Evolutionary conservation across 2,888 invertebrate species (phyloP).

Genomic region (Cryptocephalus primarius): DNA sequence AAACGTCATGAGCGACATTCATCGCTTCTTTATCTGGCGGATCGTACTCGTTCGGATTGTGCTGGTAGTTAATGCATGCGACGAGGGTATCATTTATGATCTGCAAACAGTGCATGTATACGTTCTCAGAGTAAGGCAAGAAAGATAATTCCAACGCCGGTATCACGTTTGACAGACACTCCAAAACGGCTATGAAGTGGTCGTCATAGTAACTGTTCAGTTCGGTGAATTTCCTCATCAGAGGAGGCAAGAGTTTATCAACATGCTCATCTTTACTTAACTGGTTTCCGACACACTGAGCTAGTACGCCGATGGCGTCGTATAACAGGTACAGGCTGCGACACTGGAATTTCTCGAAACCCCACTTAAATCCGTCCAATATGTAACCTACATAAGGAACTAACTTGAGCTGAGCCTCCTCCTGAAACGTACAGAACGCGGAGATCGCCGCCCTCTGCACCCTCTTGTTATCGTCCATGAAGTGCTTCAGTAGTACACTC

Average conservation of each 20-base stretch:
- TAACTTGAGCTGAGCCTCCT: slow-evolving; percentile 62
- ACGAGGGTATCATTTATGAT: slow-evolving; percentile 58
- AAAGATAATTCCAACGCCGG: slow-evolving; percentile 62
- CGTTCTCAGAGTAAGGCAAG: slow-evolving; percentile 61
- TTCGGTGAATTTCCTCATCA: slow-evolving; percentile 62
- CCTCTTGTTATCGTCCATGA: slow-evolving; percentile 62
- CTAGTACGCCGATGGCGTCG: slow-evolving; percentile 66
- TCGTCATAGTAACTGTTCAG: slow-evolving; percentile 63
- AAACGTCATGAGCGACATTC: slow-evolving; percentile 62
- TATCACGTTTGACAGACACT: slow-evolving; percentile 66
- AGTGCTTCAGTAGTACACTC: slow-evolving; percentile 55
- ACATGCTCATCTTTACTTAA: slow-evolving; percentile 58
- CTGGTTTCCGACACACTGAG: slow-evolving; percentile 61
- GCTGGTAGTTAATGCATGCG: slow-evolving; percentile 48
- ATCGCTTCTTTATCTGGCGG: slow-evolving; percentile 60
- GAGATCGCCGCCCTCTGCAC: slow-evolving; percentile 72
- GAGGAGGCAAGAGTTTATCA: slow-evolving; percentile 57
- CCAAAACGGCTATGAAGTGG: slow-evolving; percentile 56
- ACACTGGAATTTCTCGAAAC: slow-evolving; percentile 56
- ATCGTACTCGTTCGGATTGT: slow-evolving; percentile 55
- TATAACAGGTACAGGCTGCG: slow-evolving; percentile 64
- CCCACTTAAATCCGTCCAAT: slow-evolving; percentile 55
- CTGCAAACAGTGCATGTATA: slow-evolving; percentile 55
- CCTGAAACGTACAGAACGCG: slow-evolving; percentile 68
- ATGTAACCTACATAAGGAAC: slow-evolving; percentile 62